Percentiles rank a stretch among this genome's conserved stretches.
These are phyloP conservation scores for Trochalopteron elliotii DNA, from an alignment of 2,113 vertebrate species.

Conservation along the genomic window DNA sequence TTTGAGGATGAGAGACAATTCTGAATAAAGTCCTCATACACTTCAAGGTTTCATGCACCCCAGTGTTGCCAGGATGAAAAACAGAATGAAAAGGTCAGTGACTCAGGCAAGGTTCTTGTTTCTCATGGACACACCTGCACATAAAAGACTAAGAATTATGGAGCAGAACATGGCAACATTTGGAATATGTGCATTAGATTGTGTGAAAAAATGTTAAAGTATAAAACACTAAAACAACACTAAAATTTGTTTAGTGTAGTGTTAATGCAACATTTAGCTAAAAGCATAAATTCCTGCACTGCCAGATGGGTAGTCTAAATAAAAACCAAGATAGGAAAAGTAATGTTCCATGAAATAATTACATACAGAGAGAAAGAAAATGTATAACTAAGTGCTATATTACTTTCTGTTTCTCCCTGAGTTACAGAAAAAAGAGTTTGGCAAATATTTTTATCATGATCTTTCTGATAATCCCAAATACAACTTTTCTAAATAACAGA, in stretches of 20 bases:
- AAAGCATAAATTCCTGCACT: background rate
- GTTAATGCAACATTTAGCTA: background rate
- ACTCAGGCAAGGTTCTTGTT: background rate
- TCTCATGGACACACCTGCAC: fast-evolving
- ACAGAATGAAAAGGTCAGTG: background rate
- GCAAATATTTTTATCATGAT: background rate
- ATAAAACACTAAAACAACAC: background rate
- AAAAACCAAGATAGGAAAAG: background rate
- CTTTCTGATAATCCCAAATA: background rate
- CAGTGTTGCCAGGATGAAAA: background rate
- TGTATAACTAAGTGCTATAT: background rate
- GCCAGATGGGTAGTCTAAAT: background rate
- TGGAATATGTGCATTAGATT: background rate
- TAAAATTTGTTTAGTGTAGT: background rate
- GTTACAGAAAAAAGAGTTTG: background rate
- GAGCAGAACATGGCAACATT: background rate
- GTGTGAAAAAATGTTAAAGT: background rate
- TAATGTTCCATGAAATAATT: background rate
- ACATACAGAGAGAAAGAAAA: background rate
- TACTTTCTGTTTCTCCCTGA: background rate
- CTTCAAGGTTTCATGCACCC: background rate
- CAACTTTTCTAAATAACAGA: background rate
- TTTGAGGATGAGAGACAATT: background rate
- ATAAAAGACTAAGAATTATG: background rate
- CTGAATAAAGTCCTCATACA: background rate